Percentiles rank a stretch among this genome's conserved stretches.
Evolutionary conservation across 2,797 vertebrate genomes (phyloP).

Genomic region (Pteronotus mesoamericanus): DNA sequence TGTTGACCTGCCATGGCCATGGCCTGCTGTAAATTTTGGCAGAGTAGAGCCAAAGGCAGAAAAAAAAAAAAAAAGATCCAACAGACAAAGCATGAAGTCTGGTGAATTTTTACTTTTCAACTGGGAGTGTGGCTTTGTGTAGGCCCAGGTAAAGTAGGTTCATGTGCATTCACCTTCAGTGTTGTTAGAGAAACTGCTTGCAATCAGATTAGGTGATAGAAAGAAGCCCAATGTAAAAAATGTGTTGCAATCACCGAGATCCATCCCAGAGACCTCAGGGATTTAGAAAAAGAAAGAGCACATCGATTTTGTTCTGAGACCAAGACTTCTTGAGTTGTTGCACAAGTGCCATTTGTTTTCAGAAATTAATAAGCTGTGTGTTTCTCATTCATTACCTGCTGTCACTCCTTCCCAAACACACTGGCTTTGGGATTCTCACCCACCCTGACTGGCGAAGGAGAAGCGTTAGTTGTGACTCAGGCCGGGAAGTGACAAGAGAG

Average conservation of each 20-base stretch:
- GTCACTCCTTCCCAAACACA: background rate
- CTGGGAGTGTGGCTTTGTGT: background rate
- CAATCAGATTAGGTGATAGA: background rate
- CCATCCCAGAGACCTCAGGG: background rate
- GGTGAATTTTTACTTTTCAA: background rate
- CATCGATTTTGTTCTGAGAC: background rate
- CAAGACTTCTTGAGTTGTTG: background rate
- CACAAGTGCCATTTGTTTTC: background rate
- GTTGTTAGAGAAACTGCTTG: background rate
- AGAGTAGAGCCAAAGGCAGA: background rate
- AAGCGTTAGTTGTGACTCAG: background rate
- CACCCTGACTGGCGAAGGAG: background rate
- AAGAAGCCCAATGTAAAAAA: background rate
- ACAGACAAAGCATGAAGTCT: background rate
- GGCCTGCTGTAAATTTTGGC: background rate
- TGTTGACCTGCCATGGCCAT: background rate
- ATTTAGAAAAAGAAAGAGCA: background rate
- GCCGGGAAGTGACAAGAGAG: background rate
- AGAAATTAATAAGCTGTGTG: background rate
- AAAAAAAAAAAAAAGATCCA: background rate
- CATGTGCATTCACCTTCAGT: background rate
- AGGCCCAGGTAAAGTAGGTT: background rate
- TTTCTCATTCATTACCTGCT: background rate
- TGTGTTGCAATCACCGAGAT: background rate
- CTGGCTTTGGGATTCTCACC: background rate